Conservation (phyloP, 2,888 invertebrate genomes). For the Drosophila setosimentum region DNA sequence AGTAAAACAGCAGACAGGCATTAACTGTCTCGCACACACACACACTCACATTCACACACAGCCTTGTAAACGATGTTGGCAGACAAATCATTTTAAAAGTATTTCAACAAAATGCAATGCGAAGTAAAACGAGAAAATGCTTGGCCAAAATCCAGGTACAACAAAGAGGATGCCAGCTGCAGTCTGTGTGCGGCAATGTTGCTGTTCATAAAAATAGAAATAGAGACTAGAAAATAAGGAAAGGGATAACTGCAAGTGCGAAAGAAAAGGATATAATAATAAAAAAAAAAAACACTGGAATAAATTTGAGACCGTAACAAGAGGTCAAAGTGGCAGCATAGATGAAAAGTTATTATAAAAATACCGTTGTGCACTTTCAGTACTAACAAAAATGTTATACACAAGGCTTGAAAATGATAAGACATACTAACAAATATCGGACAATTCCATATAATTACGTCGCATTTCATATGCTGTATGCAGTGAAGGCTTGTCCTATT, state of each 20-base stretch:
- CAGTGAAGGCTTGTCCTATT: slow-evolving; percentile 6
- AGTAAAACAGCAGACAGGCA: slow-evolving; percentile 57
- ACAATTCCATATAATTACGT: slow-evolving; percentile 21
- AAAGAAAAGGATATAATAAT: not conserved
- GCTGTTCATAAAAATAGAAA: slow-evolving; percentile 26
- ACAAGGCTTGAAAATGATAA: not conserved
- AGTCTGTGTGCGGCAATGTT: slow-evolving; percentile 9
- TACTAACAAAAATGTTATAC: not conserved
- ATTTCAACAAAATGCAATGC: slow-evolving; percentile 67
- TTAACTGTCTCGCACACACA: slow-evolving; percentile 34
- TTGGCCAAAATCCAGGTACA: slow-evolving; percentile 24
- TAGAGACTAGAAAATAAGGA: not conserved
- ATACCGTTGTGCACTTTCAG: not conserved
- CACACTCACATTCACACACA: slow-evolving; percentile 18
- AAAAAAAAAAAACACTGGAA: not conserved
- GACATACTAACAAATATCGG: slow-evolving; percentile 8
- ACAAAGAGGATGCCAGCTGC: slow-evolving; percentile 34
- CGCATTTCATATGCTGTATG: slow-evolving; percentile 15
- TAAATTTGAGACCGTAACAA: slow-evolving; percentile 1
- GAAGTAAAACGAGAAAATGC: slow-evolving; percentile 53
- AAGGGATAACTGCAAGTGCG: not conserved
- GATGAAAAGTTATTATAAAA: too few relatives aligned
- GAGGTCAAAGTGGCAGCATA: not conserved
- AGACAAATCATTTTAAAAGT: slow-evolving; percentile 75
- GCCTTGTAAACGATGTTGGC: slow-evolving; percentile 39